Percentiles rank a stretch among this genome's conserved stretches.
Evolutionary conservation across 2,797 vertebrate genomes (phyloP).

Genomic region (Schizothorax lantsangensis): DNA sequence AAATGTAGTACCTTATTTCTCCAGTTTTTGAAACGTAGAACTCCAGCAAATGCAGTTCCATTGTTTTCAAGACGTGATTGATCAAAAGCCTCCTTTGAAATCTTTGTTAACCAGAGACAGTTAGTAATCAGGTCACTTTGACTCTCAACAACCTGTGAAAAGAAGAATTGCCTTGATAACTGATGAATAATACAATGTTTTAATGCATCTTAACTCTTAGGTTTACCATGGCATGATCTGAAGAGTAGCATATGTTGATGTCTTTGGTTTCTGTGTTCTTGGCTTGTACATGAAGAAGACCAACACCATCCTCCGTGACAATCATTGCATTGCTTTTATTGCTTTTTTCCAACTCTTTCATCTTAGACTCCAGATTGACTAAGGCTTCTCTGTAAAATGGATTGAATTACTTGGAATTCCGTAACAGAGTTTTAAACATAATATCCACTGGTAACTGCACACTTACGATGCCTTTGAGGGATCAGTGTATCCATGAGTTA

Average conservation of each 20-base stretch:
- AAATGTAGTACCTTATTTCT: neutral
- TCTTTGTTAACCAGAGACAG: neutral
- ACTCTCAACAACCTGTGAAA: neutral
- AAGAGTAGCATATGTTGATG: neutral
- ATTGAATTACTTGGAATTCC: neutral
- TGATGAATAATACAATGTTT: neutral
- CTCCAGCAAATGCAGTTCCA: constrained; percentile 44
- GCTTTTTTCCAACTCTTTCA: fast-evolving
- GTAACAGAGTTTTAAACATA: neutral
- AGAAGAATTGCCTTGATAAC: neutral
- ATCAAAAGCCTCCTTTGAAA: constrained; percentile 58
- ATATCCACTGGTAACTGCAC: neutral
- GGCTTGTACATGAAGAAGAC: neutral
- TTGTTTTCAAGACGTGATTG: neutral
- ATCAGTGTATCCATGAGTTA: neutral
- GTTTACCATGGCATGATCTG: neutral
- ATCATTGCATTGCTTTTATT: neutral
- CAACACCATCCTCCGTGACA: neutral
- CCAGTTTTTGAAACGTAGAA: constrained; percentile 52
- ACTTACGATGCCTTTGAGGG: neutral
- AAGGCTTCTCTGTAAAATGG: neutral
- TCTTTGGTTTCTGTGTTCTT: neutral
- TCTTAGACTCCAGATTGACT: fast-evolving
- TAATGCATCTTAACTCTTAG: neutral
- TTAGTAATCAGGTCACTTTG: fast-evolving